Conservation (phyloP, 2,113 vertebrate species). For the Capreolus pygargus region DNA sequence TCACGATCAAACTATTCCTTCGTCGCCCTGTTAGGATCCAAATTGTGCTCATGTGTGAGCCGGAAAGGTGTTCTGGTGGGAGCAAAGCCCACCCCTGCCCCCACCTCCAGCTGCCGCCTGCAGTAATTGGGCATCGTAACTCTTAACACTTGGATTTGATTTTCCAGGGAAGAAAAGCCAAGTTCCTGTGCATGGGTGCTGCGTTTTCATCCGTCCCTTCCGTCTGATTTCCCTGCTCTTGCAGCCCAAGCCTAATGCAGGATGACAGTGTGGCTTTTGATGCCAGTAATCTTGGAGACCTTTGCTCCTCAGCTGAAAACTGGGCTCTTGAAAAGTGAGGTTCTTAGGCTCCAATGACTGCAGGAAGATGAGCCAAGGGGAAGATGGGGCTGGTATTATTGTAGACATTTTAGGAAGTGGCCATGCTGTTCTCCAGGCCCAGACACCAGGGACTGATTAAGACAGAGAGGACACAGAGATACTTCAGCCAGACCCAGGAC, state of each 20-base stretch:
- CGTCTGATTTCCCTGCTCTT: slow-evolving; percentile 29
- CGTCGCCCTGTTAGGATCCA: slow-evolving; percentile 9
- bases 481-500: background rate
- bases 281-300: slow-evolving; percentile 72
- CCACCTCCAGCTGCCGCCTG: background rate
- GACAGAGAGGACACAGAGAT: background rate
- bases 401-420: background rate
- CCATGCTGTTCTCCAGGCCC: background rate
- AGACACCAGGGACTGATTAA: background rate
- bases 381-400: background rate
- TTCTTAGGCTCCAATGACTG: slow-evolving; percentile 61
- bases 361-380: slow-evolving; percentile 73
- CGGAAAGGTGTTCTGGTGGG: slow-evolving; percentile 57
- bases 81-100: background rate
- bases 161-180: slow-evolving; percentile 67
- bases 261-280: slow-evolving; percentile 63
- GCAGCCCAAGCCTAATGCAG: slow-evolving; percentile 58
- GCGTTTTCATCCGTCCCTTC: background rate
- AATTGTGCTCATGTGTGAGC: slow-evolving; percentile 40
- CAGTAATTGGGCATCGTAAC: slow-evolving; percentile 6
- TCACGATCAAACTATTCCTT: slow-evolving; percentile 70
- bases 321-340: slow-evolving; percentile 64
- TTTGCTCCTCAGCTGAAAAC: slow-evolving; percentile 73
- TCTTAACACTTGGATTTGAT: slow-evolving; percentile 68
- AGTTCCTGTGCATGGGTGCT: slow-evolving; percentile 39